Conservation (phyloP, 2,888 invertebrate species). For the Kryphioiulus occultus region DNA sequence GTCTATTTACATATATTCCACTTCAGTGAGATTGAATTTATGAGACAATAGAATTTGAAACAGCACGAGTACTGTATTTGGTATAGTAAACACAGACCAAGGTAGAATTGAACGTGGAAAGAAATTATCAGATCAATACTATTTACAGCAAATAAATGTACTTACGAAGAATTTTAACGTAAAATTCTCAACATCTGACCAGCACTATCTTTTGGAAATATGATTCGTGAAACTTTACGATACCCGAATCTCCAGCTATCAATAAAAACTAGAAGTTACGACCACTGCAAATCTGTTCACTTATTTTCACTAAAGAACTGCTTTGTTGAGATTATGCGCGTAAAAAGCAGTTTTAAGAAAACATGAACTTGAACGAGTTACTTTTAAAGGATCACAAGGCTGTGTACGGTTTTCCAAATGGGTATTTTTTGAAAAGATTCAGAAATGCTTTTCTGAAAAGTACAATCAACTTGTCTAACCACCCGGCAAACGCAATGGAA, state of each 20-base stretch:
- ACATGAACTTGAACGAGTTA: background rate
- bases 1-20: no score
- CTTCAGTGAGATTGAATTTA: no score
- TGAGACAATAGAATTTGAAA: no score
- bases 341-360: background rate
- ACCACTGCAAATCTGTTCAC: background rate
- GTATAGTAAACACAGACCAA: no score
- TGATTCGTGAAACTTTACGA: background rate
- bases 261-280: background rate
- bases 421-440: background rate
- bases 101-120: no score
- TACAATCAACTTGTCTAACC: constrained; percentile 30
- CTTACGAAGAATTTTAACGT: no score
- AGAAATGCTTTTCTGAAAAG: constrained; percentile 23
- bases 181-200: no score
- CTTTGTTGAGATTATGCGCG: background rate
- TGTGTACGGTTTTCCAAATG: background rate
- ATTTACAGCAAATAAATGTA: no score
- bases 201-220: background rate
- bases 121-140: no score
- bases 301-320: background rate
- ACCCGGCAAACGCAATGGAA: background rate
- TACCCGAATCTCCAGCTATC: background rate
- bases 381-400: background rate
- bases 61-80: no score